Evolutionary conservation across 2,113 vertebrate genomes (phyloP), one percentile per base, ranked within the genome.

Genomic region (Taxidea taxus): DNA sequence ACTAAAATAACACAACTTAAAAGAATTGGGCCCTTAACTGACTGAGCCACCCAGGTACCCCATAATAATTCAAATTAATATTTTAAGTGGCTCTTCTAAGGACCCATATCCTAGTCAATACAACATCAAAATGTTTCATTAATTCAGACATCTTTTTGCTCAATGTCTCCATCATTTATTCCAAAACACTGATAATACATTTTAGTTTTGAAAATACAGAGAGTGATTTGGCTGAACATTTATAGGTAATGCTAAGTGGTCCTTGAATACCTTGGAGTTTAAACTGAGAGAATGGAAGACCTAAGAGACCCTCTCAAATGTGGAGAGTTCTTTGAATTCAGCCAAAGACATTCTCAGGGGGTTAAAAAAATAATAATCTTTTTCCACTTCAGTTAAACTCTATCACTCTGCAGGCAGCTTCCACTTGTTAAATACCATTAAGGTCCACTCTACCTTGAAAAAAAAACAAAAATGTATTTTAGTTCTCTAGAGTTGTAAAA

Each of bases 361-460:
- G 74, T 92, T 31, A 49, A 86, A 81, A 95, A 89, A 75, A 18
- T 4, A 25, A 88, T 42, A 93, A 47, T 84, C 44, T 89, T 94
- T 74, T 88, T 75, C 47, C 39, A 92, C 51, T 89, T 96, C 74
- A 58, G 44, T 83, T 94, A 98, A 87, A 94, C 54, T 78, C 58
- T 84, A 37, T 83, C 75, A 93, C n/a, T 75, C 68, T 90, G 51
- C 34, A 80, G 60, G 86, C 3, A 86, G 49, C 82, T 95, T 95
- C 16, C 29, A 60, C 54, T 92, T 97, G 39, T 95, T 84, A 94
- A 96, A 97, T 94, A 44, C 58, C 54, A 94, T 44, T 95, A 80
- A 44, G 23, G n/a, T 92, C 54, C 90, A 7, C 29, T 81, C 21
- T 54, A 93, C 31, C 47, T 92, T 86, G 58, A 25, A 29, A 91